Evolutionary conservation across 2,797 vertebrate genomes (phyloP), one percentile per base, ranked within the genome.

Genomic region (Mormyrops attenuatus): DNA sequence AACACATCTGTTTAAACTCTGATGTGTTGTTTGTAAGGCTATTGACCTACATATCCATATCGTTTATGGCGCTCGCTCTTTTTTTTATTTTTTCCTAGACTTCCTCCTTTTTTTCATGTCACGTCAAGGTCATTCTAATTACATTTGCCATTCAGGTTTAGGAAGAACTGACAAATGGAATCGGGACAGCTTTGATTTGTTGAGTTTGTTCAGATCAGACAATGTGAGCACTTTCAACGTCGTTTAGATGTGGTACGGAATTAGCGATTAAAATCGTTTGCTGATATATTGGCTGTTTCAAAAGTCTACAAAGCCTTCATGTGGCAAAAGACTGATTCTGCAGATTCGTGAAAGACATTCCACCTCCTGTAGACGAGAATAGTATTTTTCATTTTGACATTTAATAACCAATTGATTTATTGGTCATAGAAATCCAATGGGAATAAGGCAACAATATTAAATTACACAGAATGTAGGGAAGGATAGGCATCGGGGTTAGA

Each of bases 161-260:
- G 90, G 92, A 93, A 92, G 93, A 94, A 93, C 94, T 94, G 94
- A 95, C 93, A 93, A 95, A 92, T 92, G 90, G 92, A 93, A 91
- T 94, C 88, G 90, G 94, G 91, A 94, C 91, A 89, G 91, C 92
- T 94, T 95, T 94, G 93, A 95, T 94, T 95, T 92, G 91, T 91
- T 89, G 90, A 91, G 92, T 90, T 90, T 90, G 90, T 91, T 88
- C 63, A 44, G 94, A 94, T 95, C 93, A 94, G 92, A 93, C 44
- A 66, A 26, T 7, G 7, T 1, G 57, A 69, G 57, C 11, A n/a
- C 44, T 88, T 88, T 50, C n/a, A 88, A 88, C 66, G 57, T 26
- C 20, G 2, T 88, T 69, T 69, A 47, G 38, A 88, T 38, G 34
- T 49, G 15, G 17, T 44, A 69, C n/a, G 44, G 34, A 47, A 88